These are phyloP conservation scores for Yponomeuta cagnagella DNA, from an alignment of 2,888 invertebrate species.

Conservation along the genomic window DNA sequence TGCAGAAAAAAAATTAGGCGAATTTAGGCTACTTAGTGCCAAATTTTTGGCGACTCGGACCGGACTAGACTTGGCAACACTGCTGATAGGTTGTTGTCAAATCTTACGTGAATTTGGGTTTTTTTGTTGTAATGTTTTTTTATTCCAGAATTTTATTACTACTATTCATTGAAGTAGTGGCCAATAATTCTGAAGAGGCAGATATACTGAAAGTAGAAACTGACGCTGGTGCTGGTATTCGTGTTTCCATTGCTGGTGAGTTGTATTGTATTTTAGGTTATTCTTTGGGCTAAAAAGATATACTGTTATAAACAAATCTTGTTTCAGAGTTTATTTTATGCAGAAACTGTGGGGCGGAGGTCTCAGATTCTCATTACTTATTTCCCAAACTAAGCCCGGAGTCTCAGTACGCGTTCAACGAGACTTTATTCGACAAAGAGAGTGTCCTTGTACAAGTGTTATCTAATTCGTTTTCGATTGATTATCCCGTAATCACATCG, in stretches of 20 bases:
- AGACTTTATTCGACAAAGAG: slow-evolving; percentile 41
- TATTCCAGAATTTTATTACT: background rate
- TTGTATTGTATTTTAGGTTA: background rate
- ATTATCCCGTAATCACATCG: slow-evolving; percentile 42
- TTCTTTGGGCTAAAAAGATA: background rate
- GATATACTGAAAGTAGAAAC: background rate
- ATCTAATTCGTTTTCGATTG: slow-evolving; percentile 34
- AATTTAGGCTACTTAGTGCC: no score
- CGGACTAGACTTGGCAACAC: no score
- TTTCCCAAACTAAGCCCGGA: slow-evolving; percentile 35
- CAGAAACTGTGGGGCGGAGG: slow-evolving; percentile 43
- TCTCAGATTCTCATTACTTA: slow-evolving; percentile 35
- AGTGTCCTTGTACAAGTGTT: slow-evolving; percentile 33
- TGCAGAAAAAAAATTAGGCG: no score
- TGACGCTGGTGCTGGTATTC: background rate
- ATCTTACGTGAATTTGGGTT: background rate
- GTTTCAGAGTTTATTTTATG: slow-evolving; percentile 48
- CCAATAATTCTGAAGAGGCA: background rate
- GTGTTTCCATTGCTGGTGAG: slow-evolving; percentile 3
- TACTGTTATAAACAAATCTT: slow-evolving; percentile 6
- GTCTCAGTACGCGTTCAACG: slow-evolving; percentile 38
- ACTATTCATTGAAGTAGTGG: background rate
- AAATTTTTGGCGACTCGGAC: no score
- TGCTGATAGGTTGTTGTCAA: no score
- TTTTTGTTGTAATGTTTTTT: slow-evolving; percentile 9